phyloP scores from a whole-genome alignment of 2,797 vertebrate genomes.

The Notolepis coatsorum region DNA sequence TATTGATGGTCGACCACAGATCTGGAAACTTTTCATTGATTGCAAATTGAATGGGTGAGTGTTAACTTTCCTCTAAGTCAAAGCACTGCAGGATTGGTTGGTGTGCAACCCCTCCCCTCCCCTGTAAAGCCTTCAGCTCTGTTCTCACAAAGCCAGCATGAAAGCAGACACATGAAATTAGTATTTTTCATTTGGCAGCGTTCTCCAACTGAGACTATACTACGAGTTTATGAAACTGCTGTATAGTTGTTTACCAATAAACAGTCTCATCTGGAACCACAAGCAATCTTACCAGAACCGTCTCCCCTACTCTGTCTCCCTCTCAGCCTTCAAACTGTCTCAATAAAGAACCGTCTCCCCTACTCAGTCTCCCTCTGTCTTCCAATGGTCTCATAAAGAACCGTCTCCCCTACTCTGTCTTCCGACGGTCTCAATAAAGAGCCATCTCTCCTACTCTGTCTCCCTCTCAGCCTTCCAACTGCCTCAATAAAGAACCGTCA shows the following conservation, averaged over 20 bases:
- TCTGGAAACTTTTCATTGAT: conserved; percentile 9
- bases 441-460: too few relatives aligned
- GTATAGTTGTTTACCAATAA: conserved; percentile 73
- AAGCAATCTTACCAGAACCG: background rate
- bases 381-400: background rate
- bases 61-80: conserved; percentile 61
- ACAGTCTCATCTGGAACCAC: background rate
- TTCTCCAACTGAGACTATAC: conserved; percentile 58
- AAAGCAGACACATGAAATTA: conserved; percentile 29
- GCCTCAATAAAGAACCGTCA: too few relatives aligned
- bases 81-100: conserved; percentile 24
- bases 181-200: conserved; percentile 79
- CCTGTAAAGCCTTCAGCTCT: background rate
- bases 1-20: conserved; percentile 27
- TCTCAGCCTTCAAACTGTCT: too few relatives aligned
- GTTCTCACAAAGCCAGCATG: conserved; percentile 30
- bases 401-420: too few relatives aligned
- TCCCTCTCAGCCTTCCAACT: too few relatives aligned
- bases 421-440: too few relatives aligned
- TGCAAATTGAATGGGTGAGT: background rate
- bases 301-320: too few relatives aligned
- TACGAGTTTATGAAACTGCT: conserved; percentile 66
- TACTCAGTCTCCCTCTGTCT: too few relatives aligned
- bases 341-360: too few relatives aligned
- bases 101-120: conserved; percentile 32